Evolutionary conservation across 2,888 invertebrate genomes (phyloP), one percentile per base, ranked within the genome.

Genomic region (Drosophila sordidula): DNA sequence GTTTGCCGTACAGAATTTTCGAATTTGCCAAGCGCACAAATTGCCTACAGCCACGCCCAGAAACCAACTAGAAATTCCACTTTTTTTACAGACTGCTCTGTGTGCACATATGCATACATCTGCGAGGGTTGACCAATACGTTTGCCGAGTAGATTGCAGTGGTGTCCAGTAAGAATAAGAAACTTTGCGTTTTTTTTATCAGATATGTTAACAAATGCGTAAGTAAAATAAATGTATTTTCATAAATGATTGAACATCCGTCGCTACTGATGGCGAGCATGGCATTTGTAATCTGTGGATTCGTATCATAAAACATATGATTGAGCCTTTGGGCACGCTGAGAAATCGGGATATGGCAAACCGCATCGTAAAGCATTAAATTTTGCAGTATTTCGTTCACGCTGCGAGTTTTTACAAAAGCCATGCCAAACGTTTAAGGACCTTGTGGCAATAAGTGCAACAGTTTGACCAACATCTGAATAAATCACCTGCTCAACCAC

Each of bases 201-300:
- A n/a, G n/a, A n/a, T n/a, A n/a, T n/a, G n/a, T n/a, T n/a, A n/a
- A n/a, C n/a, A n/a, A n/a, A n/a, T n/a, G n/a, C n/a, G n/a, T n/a
- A 18, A 18, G 18, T 18, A 18, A 18, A 1, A 18, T 1, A 26
- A 26, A 6, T 26, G 26, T 26, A 6, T 26, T 26, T 26, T 26
- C 6, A 1, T 2, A 26, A 26, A 8, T 9, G 2, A 29, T 8
- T 9, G 29, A 29, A 9, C 29, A 29, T 3, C 49, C 32, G 44
- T 50, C 50, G 49, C 8, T 4, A 2, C n/a, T 11, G n/a, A 0
- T 34, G 16, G 11, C 8, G 25, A 11, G 4, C 8, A 11, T 39
- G 25, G 25, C 26, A 18, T 34, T 51, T 39, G 38, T 34, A 34
- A 45, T 50, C 25, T 50, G 39, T 9, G 39, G 39, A 26, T 41